phyloP scores from a whole-genome alignment of 1,140 invertebrate species.

The Cotesia vestalis region DNA sequence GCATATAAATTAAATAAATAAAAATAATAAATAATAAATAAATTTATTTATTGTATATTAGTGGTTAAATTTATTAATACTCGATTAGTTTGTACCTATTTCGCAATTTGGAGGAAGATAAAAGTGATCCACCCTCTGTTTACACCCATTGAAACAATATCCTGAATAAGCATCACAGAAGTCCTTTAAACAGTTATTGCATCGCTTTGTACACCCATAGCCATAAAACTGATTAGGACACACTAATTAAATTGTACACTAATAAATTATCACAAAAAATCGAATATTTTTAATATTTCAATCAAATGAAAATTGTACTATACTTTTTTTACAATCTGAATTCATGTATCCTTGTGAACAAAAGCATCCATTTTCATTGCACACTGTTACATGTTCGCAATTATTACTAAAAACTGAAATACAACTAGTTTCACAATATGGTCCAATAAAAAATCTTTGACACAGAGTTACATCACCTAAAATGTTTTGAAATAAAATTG shows the following conservation, averaged over 20 bases:
- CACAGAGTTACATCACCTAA: constrained; percentile 21
- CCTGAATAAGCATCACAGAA: constrained; percentile 38
- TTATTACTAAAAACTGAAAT: fast-evolving
- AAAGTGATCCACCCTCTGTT: not conserved
- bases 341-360: constrained; percentile 37
- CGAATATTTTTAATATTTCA: not conserved
- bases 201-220: constrained; percentile 31
- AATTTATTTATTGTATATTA: too few species aligned
- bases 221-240: constrained; percentile 34
- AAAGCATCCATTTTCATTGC: constrained; percentile 35
- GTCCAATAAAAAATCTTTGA: constrained; percentile 27
- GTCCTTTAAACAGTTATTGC: constrained; percentile 20
- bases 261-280: not conserved
- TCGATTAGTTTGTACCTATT: constrained; percentile 33
- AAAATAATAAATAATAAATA: too few species aligned
- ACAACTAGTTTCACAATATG: constrained; percentile 33
- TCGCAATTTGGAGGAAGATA: constrained; percentile 40
- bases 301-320: not conserved
- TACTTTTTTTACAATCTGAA: constrained; percentile 25
- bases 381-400: constrained; percentile 32
- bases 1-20: too few species aligned
- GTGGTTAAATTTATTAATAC: not conserved
- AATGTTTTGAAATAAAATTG: not conserved
- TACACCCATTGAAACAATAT: constrained; percentile 25
- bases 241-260: constrained; percentile 26